Base-by-base conservation (phyloP, 37 sponge, comb jelly and placozoan species). In the Spongilla lacustris region DNA sequence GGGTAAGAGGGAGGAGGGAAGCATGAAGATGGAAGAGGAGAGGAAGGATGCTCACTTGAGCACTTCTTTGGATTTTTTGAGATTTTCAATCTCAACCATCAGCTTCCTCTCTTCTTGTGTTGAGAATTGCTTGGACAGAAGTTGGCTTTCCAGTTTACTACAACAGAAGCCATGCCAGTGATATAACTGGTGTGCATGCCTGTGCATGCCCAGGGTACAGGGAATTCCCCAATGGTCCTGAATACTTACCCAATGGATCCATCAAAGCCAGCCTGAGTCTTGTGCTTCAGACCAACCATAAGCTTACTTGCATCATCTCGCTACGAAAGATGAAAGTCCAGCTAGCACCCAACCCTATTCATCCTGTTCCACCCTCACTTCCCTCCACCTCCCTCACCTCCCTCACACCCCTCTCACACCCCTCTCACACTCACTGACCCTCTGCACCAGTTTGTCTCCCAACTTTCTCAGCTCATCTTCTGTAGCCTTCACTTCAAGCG, bases 221-320 rank as follows among this genome's bases (percentile, higher is more conserved):
- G 19, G 28, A 25, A 25, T 26, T 17, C 32, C 19, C 19, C 26
- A 9, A 6, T 41, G 3, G 5, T 41, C 6, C 6, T 58, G 19
- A 19, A 17, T 23, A 35, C 81, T 58, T 37, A 87, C 88, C 69
- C 73, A 0, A 87, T 34, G 8, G 82, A 81, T 25, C 76, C 75
- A 26, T 87, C 88, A 81, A 81, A 67, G 24, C 82, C 50, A 27
- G 73, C 81, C 32, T 74, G 69, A n/a, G 82, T 67, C 75, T 81
- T 81, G 82, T 87, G 74, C 34, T 77, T 58, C 74, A 87, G 77
- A 21, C 88, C 88, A 66, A 76, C 88, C 76, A 87, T 21, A 0
- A 81, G 31, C 35, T 67, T 67, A 66, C 82, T 81, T 46, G 88
- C 81, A 26, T 81, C 82, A 14, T 67, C 76, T 49, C 68, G 79